These are phyloP conservation scores for Lerista edwardsae DNA, from an alignment of 2,797 vertebrate species.

Conservation along the genomic window DNA sequence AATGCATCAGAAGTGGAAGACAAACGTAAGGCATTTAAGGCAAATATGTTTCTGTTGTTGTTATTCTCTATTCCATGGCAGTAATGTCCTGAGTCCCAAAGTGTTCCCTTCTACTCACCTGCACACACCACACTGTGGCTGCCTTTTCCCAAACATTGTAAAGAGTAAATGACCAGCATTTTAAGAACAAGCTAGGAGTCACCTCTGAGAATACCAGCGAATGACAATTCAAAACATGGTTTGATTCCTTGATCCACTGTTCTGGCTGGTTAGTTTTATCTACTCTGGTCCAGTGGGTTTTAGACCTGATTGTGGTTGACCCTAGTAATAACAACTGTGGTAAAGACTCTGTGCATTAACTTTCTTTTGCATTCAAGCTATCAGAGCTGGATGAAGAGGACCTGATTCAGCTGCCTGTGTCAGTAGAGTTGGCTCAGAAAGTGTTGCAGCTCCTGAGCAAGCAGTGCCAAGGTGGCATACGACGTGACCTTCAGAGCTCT, in stretches of 20 bases:
- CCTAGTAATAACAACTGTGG: not conserved
- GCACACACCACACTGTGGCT: not conserved
- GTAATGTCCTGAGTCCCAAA: not conserved
- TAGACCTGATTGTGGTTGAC: not conserved
- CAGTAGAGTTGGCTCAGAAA: slow-evolving; percentile 82
- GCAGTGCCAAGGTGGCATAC: slow-evolving; percentile 78
- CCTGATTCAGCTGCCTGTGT: slow-evolving; percentile 80
- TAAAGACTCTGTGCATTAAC: not conserved
- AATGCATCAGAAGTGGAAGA: not conserved
- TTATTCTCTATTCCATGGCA: not conserved
- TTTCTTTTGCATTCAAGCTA: slow-evolving; percentile 36
- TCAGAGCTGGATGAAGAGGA: slow-evolving; percentile 77
- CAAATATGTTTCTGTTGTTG: not conserved
- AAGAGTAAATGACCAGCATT: not conserved
- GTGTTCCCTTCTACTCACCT: too few species aligned
- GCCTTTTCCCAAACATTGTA: not conserved
- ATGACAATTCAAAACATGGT: not conserved
- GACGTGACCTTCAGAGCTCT: slow-evolving; percentile 82
- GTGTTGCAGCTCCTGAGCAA: slow-evolving; percentile 84
- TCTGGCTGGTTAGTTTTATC: not conserved
- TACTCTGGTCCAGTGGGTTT: not conserved
- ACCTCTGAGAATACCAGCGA: not conserved
- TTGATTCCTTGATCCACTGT: not conserved
- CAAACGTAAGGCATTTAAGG: not conserved
- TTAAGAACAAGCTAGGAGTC: too few species aligned